These are phyloP conservation scores for Aphodius granarius DNA, from an alignment of 2,888 invertebrate species.

Conservation along the genomic window DNA sequence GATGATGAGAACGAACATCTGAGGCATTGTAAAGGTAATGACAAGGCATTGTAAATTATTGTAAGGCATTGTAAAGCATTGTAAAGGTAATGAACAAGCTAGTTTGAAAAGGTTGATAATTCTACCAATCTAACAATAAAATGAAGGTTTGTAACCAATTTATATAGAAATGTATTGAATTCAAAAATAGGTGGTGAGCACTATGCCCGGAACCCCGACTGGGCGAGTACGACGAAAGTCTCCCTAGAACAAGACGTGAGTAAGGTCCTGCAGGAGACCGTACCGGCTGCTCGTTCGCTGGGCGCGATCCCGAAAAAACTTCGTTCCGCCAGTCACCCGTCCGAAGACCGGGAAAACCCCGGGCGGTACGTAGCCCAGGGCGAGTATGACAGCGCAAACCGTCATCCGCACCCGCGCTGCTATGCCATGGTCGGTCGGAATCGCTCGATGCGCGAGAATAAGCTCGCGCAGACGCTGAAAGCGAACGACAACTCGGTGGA, in stretches of 20 bases:
- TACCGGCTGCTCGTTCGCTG: constrained; percentile 59
- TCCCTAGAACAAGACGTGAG: constrained; percentile 56
- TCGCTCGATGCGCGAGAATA: constrained; percentile 45
- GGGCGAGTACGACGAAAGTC: constrained; percentile 53
- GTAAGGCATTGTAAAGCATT: too few species aligned
- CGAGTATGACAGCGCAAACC: constrained; percentile 48
- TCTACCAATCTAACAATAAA: too few species aligned
- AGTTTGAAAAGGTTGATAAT: too few species aligned
- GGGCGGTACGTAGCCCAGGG: constrained; percentile 41
- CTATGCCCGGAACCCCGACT: constrained; percentile 54
- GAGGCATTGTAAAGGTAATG: constrained; percentile 38
- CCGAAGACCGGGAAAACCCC: constrained; percentile 24
- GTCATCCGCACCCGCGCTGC: constrained; percentile 32
- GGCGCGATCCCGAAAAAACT: constrained; percentile 73
- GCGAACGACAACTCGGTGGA: constrained; percentile 42
- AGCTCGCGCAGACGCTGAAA: constrained; percentile 43
- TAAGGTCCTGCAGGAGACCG: constrained; percentile 57
- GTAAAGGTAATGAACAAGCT: too few species aligned
- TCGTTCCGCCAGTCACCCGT: constrained; percentile 22
- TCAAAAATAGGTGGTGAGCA: not conserved
- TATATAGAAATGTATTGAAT: too few species aligned
- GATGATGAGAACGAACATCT: constrained; percentile 50
- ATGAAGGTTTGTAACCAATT: too few species aligned
- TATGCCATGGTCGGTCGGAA: constrained; percentile 31
- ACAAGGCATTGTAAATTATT: too few species aligned